Base-by-base conservation (phyloP, 2,888 invertebrate genomes). In the Synergus umbraculus region DNA sequence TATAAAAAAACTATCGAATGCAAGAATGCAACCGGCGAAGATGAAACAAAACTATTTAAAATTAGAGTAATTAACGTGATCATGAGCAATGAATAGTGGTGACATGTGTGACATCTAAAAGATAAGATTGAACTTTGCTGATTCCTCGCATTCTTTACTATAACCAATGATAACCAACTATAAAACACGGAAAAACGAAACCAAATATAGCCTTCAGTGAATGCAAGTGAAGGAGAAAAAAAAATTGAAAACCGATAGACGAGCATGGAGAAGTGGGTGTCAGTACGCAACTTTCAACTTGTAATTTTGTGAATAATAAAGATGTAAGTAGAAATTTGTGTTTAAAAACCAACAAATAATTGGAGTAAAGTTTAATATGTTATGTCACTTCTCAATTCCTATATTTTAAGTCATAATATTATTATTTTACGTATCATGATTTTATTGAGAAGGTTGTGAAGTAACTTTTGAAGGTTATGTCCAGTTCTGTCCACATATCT, bases 191-290 rank as follows among this genome's bases (percentile, higher is more conserved):
- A n/a, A n/a, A 9, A 54, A 54, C n/a, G 54, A 54, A n/a, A n/a
- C 5, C 3, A 54, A 54, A 54, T n/a, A 22, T 60, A 22, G 22
- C 9, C 12, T 60, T 4, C 12, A 18, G 60, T 12, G n/a, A 54
- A 15, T 60, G 22, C 13, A 22, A 22, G 54, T 60, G 22, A 54
- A 54, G 22, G 22, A 22, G 22, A 22, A 69, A 37, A 37, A 54
- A 54, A 37, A 49, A 49, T 69, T 69, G 37, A 29, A 69, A 69
- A 29, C 29, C 29, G 29, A 69, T 73, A 54, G n/a, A 9, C 29
- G 49, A 73, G 73, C 73, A 73, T 73, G 73, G 73, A 54, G 29
- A 46, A 8, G 73, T 54, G 73, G 73, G 54, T 54, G 41, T n/a
- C 60, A 60, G 49, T n/a, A 69, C 37, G 37, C 29, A 37, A 69